phyloP scores from a whole-genome alignment of 2,113 vertebrate species.

The Patagioenas fasciata region DNA sequence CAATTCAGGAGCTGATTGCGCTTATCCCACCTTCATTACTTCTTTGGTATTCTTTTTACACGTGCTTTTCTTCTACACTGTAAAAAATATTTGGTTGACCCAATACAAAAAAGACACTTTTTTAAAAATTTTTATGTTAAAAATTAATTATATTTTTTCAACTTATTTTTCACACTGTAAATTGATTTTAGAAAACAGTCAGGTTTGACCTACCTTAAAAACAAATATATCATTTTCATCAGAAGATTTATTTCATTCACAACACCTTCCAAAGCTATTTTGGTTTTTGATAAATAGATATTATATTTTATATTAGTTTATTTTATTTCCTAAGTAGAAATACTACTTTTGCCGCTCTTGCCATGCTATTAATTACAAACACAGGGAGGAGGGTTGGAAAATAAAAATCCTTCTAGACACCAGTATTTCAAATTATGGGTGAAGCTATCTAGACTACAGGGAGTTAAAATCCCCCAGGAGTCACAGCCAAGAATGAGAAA shows the following conservation, averaged over 20 bases:
- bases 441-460: background rate
- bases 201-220: background rate
- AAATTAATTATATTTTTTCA: background rate
- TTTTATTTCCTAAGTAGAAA: background rate
- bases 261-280: background rate
- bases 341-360: background rate
- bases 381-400: background rate
- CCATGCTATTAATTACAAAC: background rate
- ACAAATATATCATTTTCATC: background rate
- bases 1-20: background rate
- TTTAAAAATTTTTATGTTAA: accelerated
- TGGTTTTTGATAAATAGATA: accelerated
- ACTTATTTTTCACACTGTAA: background rate
- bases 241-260: background rate
- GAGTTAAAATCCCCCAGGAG: background rate
- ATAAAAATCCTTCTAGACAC: background rate
- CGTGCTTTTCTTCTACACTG: background rate
- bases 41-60: background rate
- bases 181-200: accelerated
- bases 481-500: background rate
- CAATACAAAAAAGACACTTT: accelerated
- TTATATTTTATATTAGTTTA: background rate
- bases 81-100: background rate
- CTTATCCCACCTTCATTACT: background rate
- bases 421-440: background rate